phyloP scores from a whole-genome alignment of 2,888 invertebrate species.

The Pollenia amentaria region DNA sequence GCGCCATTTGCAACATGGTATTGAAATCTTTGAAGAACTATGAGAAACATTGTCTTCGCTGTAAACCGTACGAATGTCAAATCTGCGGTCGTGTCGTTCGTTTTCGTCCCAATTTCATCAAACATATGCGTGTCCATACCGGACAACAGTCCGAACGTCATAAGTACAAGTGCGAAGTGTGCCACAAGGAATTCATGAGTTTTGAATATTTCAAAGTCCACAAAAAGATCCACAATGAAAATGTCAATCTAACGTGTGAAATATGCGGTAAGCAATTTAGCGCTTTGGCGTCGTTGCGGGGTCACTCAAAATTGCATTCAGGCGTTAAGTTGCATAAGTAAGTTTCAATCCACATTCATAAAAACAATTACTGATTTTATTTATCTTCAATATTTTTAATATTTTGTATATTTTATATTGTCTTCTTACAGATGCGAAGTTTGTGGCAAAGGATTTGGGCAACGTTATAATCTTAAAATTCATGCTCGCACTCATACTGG shows the following conservation, averaged over 20 bases:
- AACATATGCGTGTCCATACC: slow-evolving; percentile 84
- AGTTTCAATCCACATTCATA: slow-evolving; percentile 73
- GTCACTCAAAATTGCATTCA: slow-evolving; percentile 84
- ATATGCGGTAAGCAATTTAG: slow-evolving; percentile 86
- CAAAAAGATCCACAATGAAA: slow-evolving; percentile 86
- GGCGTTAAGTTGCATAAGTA: slow-evolving; percentile 84
- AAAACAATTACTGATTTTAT: slow-evolving; percentile 12
- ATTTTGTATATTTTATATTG: background rate
- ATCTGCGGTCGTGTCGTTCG: slow-evolving; percentile 84
- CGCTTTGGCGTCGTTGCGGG: slow-evolving; percentile 83
- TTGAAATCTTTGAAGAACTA: slow-evolving; percentile 84
- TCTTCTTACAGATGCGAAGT: slow-evolving; percentile 82
- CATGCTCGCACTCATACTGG: slow-evolving; percentile 84
- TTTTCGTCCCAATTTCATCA: slow-evolving; percentile 84
- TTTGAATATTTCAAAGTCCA: slow-evolving; percentile 86
- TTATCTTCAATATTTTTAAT: slow-evolving; percentile 9
- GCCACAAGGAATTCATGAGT: slow-evolving; percentile 86
- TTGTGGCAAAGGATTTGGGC: slow-evolving; percentile 84
- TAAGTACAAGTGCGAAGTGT: slow-evolving; percentile 86
- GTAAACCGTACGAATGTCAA: slow-evolving; percentile 84
- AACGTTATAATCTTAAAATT: slow-evolving; percentile 84
- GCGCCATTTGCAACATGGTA: slow-evolving; percentile 84
- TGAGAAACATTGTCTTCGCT: slow-evolving; percentile 84
- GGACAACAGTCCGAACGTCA: slow-evolving; percentile 84
- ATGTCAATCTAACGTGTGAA: slow-evolving; percentile 86